Base-by-base conservation (phyloP, 2,888 invertebrate genomes). In the Leptinotarsa rubiginosa region DNA sequence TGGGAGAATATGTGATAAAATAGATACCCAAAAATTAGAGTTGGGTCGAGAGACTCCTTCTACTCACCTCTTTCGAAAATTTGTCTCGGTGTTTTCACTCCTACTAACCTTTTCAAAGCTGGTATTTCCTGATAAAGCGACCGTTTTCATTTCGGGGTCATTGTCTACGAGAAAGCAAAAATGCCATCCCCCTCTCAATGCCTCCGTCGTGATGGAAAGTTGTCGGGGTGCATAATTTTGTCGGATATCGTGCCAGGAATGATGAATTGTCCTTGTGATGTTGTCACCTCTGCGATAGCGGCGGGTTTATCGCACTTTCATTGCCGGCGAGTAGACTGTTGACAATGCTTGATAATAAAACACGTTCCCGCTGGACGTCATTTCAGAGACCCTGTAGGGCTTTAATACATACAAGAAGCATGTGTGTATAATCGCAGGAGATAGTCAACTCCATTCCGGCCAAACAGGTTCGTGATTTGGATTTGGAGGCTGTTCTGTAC, bases 241-340 rank as follows among this genome's bases (percentile, higher is more conserved):
- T 77, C 75, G 65, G 76, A 73, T 47, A 56, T 70, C 69, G 66
- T 69, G 67, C 75, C 76, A 68, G 71, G 59, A 64, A 78, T 83
- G 83, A 83, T 83, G 78, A 83, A 83, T 81, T 78, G 80, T 74
- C 76, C 78, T 64, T 73, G 80, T 81, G 80, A 75, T 77, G 81
- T 81, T 83, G 81, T 80, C 82, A 82, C 79, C 79, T 80, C 72
- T 67, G 70, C 75, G 78, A 77, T 77, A 77, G 75, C 54, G 70
- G 74, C 70, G 68, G 75, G 77, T 78, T 76, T 76, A 76, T 78
- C 74, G 76, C 56, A 75, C 78, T 75, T 76, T 71, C 74, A 74
- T 70, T 56, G 68, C 74, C 71, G 59, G 56, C 52, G 66, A 74
- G 72, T 75, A 72, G 70, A 65, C 70, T 75, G 78, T 75, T 75